Conservation (phyloP, 2,888 invertebrate genomes). For the Rotaria socialis region DNA sequence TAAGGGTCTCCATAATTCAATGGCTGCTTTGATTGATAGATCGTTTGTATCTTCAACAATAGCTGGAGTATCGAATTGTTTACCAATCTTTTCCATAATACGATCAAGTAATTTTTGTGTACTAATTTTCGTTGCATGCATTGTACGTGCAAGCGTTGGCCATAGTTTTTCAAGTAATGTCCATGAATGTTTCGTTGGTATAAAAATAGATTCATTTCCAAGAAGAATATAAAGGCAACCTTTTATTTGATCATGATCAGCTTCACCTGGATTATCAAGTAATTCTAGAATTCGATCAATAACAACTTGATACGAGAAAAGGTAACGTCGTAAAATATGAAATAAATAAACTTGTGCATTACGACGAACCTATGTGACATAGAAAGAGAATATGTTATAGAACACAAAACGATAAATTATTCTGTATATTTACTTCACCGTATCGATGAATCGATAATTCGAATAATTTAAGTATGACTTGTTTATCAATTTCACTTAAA, state of each 20-base stretch:
- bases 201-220: constrained; percentile 60
- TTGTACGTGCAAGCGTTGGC: constrained; percentile 73
- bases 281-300: constrained; percentile 32
- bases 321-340: constrained; percentile 35
- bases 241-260: constrained; percentile 44
- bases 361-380: constrained; percentile 33
- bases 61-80: constrained; percentile 48
- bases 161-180: constrained; percentile 69
- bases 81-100: constrained; percentile 58
- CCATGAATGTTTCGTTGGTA: constrained; percentile 75
- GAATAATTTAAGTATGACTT: neutral
- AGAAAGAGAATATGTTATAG: neutral
- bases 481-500: neutral
- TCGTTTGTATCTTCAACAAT: constrained; percentile 13
- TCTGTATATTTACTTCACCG: neutral
- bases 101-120: constrained; percentile 59
- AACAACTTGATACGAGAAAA: constrained; percentile 37
- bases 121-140: constrained; percentile 75
- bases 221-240: constrained; percentile 43
- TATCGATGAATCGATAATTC: neutral
- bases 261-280: neutral
- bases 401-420: neutral
- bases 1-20: neutral
- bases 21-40: neutral
- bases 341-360: constrained; percentile 40